These are phyloP conservation scores for Eudemis profundana DNA, from an alignment of 2,888 invertebrate genomes.

Conservation along the genomic window DNA sequence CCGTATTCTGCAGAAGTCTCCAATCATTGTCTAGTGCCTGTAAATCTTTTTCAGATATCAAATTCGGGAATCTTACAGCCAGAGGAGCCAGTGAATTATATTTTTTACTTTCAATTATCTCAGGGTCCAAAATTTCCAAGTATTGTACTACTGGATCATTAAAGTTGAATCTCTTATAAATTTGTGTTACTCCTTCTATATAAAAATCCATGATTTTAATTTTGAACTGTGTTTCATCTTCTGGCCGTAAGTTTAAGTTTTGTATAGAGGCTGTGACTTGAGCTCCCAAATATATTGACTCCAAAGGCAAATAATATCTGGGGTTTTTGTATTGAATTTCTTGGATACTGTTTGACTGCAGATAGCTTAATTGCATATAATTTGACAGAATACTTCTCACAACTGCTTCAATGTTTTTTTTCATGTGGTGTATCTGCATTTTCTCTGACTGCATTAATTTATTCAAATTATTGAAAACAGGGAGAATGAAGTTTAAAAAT, in stretches of 20 bases:
- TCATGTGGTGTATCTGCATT: neutral
- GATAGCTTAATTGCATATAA: neutral
- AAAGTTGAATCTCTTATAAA: neutral
- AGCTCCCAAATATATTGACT: constrained; percentile 5
- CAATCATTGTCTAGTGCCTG: constrained; percentile 3
- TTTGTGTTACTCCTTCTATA: neutral
- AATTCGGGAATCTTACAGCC: constrained; percentile 2
- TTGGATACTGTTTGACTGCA: neutral
- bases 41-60: neutral
- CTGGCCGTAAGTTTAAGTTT: neutral
- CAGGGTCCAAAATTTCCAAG: constrained; percentile 1
- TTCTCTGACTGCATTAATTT: constrained; percentile 11
- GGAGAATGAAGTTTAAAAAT: constrained; percentile 6
- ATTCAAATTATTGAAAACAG: constrained; percentile 5
- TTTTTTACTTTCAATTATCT: constrained; percentile 7
- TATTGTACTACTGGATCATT: neutral
- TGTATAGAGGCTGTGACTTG: neutral
- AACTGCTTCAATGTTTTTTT: constrained; percentile 16
- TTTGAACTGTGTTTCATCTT: no score
- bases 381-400: constrained; percentile 11
- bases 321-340: constrained; percentile 11
- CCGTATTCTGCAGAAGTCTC: neutral
- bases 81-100: neutral
- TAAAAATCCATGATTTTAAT: constrained; percentile 1
- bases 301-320: neutral